Evolutionary conservation across 2,113 vertebrate species (phyloP).

Genomic region (Anolis sagrei): DNA sequence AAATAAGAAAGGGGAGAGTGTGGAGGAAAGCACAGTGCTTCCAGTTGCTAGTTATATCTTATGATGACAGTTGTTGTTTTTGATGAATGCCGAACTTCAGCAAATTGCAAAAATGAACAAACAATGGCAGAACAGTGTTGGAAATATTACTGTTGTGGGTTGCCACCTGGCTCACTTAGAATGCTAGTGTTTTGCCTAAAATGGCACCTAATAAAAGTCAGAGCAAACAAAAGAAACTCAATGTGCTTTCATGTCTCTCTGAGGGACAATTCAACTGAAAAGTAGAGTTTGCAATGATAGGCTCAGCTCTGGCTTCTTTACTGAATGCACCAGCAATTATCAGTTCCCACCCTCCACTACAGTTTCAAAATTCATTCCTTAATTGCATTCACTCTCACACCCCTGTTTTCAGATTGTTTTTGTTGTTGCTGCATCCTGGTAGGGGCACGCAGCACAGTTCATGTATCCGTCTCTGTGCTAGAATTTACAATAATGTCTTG

Average conservation of each 20-base stretch:
- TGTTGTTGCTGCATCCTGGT: too few relatives aligned
- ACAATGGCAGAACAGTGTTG: neutral
- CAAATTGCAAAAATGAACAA: neutral
- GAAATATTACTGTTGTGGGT: neutral
- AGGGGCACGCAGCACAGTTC: too few relatives aligned
- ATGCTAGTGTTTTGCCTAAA: neutral
- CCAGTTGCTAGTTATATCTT: neutral
- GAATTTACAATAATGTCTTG: too few relatives aligned
- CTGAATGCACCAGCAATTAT: too few relatives aligned
- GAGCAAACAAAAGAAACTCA: neutral
- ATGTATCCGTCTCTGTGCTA: too few relatives aligned
- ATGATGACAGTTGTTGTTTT: neutral
- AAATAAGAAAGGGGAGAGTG: neutral
- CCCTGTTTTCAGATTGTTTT: too few relatives aligned
- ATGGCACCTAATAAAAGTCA: neutral
- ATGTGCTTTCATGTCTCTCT: neutral
- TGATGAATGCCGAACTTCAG: neutral
- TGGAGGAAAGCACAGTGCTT: too few relatives aligned
- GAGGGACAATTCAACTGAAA: neutral
- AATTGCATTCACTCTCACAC: too few relatives aligned
- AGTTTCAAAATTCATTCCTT: too few relatives aligned
- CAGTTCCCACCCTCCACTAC: too few relatives aligned
- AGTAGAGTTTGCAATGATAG: neutral
- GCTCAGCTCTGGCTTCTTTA: too few relatives aligned
- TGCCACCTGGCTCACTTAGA: neutral